phyloP scores from a whole-genome alignment of 2,797 vertebrate genomes.

The Malurus splendens region DNA sequence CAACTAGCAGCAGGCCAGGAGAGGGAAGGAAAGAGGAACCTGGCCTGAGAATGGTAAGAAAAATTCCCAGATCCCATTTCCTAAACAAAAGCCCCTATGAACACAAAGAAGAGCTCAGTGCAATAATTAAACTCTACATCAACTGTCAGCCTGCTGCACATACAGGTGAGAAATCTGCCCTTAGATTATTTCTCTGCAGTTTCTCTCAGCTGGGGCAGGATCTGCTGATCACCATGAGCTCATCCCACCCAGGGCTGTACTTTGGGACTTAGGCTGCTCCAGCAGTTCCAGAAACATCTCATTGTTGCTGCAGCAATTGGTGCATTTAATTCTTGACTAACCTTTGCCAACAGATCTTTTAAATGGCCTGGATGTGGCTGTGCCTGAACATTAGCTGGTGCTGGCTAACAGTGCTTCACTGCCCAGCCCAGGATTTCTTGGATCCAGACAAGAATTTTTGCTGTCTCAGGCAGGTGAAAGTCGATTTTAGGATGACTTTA shows the following conservation, averaged over 20 bases:
- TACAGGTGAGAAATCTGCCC: background rate
- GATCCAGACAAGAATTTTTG: background rate
- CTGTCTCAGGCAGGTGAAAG: background rate
- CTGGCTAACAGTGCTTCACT: background rate
- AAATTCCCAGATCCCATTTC: background rate
- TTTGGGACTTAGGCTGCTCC: background rate
- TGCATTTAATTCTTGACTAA: background rate
- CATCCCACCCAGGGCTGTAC: background rate
- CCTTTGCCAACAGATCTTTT: background rate
- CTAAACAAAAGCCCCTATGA: background rate
- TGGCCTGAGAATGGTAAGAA: background rate
- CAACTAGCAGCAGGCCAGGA: background rate
- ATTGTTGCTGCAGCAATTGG: background rate
- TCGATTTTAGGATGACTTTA: background rate
- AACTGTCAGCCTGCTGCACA: background rate
- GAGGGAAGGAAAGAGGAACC: background rate
- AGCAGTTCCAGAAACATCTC: background rate
- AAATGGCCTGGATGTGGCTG: background rate
- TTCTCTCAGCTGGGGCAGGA: background rate
- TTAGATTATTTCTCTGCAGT: background rate
- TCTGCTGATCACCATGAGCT: background rate
- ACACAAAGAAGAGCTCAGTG: background rate
- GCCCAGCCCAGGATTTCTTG: background rate
- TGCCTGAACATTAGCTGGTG: background rate
- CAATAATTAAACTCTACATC: background rate